Percentiles rank a stretch among this genome's conserved stretches.
Evolutionary conservation across 2,113 vertebrate genomes (phyloP).

Genomic region (Cyprinus carpio): DNA sequence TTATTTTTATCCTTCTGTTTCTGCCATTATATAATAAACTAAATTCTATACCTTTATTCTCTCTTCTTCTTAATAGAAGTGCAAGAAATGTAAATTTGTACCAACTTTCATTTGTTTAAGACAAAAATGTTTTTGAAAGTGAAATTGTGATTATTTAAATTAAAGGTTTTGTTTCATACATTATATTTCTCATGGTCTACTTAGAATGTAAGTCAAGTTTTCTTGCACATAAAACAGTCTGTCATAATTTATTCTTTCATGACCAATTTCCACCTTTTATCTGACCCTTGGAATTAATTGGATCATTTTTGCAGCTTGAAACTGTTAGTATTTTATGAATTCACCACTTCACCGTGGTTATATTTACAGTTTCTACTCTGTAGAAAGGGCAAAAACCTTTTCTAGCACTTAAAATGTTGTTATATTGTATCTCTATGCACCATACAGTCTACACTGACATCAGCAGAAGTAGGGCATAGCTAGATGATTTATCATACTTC

Average conservation of each 20-base stretch:
- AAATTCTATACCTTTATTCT: not conserved
- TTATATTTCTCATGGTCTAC: not conserved
- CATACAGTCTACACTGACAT: not conserved
- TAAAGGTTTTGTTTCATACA: not conserved
- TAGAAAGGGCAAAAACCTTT: not conserved
- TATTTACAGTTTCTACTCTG: not conserved
- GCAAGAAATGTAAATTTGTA: constrained; percentile 48
- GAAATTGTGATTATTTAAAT: constrained; percentile 38
- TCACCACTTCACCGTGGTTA: not conserved
- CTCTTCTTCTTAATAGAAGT: constrained; percentile 30
- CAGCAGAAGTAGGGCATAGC: constrained; percentile 47
- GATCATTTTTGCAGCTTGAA: not conserved
- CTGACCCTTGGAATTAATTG: not conserved
- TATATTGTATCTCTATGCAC: not conserved
- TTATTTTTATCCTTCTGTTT: not conserved
- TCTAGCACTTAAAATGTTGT: not conserved
- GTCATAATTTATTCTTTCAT: not conserved
- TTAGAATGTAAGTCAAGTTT: not conserved
- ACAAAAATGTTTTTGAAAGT: constrained; percentile 9
- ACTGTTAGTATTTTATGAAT: not conserved
- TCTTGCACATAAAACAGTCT: not conserved
- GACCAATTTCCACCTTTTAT: not conserved
- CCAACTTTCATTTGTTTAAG: constrained; percentile 4
- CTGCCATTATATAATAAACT: not conserved
- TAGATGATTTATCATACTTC: constrained; percentile 41